A percentile compares a stretch with the other conserved stretches of the same genome.
Evolutionary conservation across 2,888 invertebrate species (phyloP).

Genomic region (Sphecodes monilicornis): DNA sequence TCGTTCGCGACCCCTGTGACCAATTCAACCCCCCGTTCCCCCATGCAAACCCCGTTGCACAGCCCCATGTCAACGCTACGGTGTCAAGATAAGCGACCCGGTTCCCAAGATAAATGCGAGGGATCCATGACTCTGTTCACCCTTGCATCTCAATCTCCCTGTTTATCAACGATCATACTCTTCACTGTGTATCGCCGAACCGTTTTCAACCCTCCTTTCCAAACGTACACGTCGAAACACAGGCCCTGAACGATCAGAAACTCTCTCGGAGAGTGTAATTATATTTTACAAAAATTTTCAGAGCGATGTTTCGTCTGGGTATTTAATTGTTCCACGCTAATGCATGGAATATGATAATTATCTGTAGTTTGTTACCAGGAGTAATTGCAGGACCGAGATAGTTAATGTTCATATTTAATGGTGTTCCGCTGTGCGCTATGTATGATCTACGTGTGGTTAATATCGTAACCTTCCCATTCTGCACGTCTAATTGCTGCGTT

Average conservation of each 20-base stretch:
- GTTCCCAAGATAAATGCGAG: conserved; percentile 60
- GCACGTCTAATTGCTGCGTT: not conserved
- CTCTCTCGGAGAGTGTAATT: not conserved
- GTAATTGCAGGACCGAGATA: not conserved
- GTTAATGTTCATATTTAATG: conserved; percentile 8
- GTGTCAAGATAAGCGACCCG: conserved; percentile 63
- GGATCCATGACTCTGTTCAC: conserved; percentile 4
- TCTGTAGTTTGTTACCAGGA: not conserved
- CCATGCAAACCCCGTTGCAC: not conserved
- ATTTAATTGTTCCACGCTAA: not conserved
- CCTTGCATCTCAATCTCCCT: conserved; percentile 35
- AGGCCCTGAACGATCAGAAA: not conserved
- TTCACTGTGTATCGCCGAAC: not conserved
- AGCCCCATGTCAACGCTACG: conserved; percentile 69
- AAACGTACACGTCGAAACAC: not conserved
- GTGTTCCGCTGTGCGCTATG: not conserved
- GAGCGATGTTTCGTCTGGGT: not conserved
- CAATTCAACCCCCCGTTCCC: conserved; percentile 26
- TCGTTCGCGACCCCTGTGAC: conserved; percentile 48
- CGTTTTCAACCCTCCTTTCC: not conserved
- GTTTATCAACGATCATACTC: conserved; percentile 48
- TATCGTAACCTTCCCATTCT: not conserved
- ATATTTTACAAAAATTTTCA: not conserved
- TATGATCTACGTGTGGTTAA: not conserved
- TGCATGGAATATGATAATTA: not conserved